A percentile compares a stretch with the other conserved stretches of the same genome.
Evolutionary conservation across 1,140 invertebrate species (phyloP).

Genomic region (Lysiphlebus fabarum): DNA sequence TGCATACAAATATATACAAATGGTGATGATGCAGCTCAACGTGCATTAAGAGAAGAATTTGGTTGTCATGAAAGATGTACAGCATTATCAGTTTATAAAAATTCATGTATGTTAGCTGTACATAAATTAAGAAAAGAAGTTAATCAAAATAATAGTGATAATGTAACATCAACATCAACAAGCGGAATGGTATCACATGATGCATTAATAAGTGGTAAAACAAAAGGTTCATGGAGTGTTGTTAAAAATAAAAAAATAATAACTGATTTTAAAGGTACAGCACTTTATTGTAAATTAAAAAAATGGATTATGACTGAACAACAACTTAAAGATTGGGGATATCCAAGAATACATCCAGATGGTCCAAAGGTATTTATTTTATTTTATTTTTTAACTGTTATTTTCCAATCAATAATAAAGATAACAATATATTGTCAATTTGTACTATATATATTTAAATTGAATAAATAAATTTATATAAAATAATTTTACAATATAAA

Average conservation of each 20-base stretch:
- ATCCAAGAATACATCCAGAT: slow-evolving; percentile 67
- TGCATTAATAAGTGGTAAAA: slow-evolving; percentile 64
- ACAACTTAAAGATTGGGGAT: slow-evolving; percentile 81
- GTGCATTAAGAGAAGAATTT: slow-evolving; percentile 73
- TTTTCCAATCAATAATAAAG: too few relatives aligned
- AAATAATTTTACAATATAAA: too few relatives aligned
- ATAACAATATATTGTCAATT: too few relatives aligned
- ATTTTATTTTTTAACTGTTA: slow-evolving; percentile 29
- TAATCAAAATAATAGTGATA: slow-evolving; percentile 52
- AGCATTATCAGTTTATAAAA: slow-evolving; percentile 78
- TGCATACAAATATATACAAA: slow-evolving; percentile 73
- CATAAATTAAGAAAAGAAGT: slow-evolving; percentile 72
- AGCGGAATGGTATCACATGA: slow-evolving; percentile 61
- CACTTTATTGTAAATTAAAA: slow-evolving; percentile 40
- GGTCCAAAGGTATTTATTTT: slow-evolving; percentile 29
- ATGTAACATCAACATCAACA: slow-evolving; percentile 29
- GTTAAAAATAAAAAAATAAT: slow-evolving; percentile 55
- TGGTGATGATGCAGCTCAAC: slow-evolving; percentile 63
- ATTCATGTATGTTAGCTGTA: slow-evolving; percentile 75
- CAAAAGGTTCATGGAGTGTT: slow-evolving; percentile 71
- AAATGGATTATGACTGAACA: slow-evolving; percentile 70
- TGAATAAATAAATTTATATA: too few relatives aligned
- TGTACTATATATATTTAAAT: too few relatives aligned
- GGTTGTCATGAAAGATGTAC: slow-evolving; percentile 74
- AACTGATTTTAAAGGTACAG: slow-evolving; percentile 53